Evolutionary conservation across 1,140 invertebrate species (phyloP).

Genomic region (Bombus sibiricus): DNA sequence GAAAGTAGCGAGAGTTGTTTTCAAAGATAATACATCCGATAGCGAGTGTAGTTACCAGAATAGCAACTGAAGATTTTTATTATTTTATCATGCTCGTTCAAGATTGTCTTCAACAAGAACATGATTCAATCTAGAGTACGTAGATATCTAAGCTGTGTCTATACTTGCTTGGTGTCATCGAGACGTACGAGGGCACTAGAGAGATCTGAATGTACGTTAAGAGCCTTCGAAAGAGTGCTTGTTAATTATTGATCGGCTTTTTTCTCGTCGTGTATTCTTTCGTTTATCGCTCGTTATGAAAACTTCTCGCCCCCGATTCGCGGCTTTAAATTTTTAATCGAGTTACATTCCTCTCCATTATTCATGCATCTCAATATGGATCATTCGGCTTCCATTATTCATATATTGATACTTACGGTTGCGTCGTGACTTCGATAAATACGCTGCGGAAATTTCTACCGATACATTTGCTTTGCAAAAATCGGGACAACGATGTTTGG

Average conservation of each 20-base stretch:
- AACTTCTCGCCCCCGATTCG: background rate
- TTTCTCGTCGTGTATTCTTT: background rate
- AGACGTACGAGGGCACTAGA: background rate
- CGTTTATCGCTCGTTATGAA: constrained; percentile 10
- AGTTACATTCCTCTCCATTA: constrained; percentile 30
- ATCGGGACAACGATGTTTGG: background rate
- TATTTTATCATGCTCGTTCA: background rate
- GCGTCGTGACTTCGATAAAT: background rate
- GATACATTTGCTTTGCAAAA: constrained; percentile 15
- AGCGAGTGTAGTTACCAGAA: background rate
- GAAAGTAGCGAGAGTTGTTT: too few relatives aligned
- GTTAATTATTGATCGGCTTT: constrained; percentile 12
- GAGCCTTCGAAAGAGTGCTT: background rate
- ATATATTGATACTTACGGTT: constrained; percentile 17
- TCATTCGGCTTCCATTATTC: constrained; percentile 24
- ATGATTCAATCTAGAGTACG: background rate
- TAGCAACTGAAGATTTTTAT: background rate
- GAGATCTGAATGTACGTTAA: background rate
- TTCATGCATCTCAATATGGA: constrained; percentile 31
- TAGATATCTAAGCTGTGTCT: background rate
- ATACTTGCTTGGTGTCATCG: background rate
- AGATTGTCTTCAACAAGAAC: background rate
- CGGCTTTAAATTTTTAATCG: constrained; percentile 23
- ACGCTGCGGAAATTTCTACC: background rate
- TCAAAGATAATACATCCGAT: too few relatives aligned